A percentile compares a stretch with the other conserved stretches of the same genome.
Evolutionary conservation across 2,797 vertebrate genomes (phyloP).

Genomic region (Crax fasciolata): DNA sequence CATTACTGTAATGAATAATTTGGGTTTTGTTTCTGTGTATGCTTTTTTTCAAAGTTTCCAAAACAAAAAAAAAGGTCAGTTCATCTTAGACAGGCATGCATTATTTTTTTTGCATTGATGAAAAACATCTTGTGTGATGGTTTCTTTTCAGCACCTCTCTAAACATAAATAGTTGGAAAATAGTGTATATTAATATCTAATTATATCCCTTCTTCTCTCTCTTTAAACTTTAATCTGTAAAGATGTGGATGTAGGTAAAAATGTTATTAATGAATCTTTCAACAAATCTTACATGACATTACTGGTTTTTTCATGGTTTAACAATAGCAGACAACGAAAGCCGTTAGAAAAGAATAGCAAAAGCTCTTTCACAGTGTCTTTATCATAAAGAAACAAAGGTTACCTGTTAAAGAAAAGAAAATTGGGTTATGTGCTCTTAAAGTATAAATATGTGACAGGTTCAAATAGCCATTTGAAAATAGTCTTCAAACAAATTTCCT

Average conservation of each 20-base stretch:
- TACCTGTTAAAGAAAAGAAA: conserved; percentile 16
- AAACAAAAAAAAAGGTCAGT: neutral
- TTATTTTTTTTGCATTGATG: neutral
- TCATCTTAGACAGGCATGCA: accelerated
- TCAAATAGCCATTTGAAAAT: conserved; percentile 51
- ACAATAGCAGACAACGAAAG: neutral
- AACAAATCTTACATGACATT: neutral
- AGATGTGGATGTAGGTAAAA: neutral
- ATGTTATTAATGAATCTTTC: neutral
- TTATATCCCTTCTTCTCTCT: neutral
- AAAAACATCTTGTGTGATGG: neutral
- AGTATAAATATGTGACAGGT: conserved; percentile 15
- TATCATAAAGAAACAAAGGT: conserved; percentile 22
- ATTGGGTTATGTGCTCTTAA: conserved; percentile 2
- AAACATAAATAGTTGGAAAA: neutral
- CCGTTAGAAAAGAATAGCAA: neutral
- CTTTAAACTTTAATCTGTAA: neutral
- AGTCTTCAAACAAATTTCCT: conserved; percentile 40
- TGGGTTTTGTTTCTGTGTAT: neutral
- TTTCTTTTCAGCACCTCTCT: neutral
- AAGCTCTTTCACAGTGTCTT: neutral
- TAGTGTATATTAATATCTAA: neutral
- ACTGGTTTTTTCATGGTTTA: neutral
- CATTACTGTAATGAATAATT: neutral
- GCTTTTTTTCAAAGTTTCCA: neutral